Evolutionary conservation across 2,797 vertebrate species (phyloP), one percentile per base, ranked within the genome.

Genomic region (Trichosurus vulpecula): DNA sequence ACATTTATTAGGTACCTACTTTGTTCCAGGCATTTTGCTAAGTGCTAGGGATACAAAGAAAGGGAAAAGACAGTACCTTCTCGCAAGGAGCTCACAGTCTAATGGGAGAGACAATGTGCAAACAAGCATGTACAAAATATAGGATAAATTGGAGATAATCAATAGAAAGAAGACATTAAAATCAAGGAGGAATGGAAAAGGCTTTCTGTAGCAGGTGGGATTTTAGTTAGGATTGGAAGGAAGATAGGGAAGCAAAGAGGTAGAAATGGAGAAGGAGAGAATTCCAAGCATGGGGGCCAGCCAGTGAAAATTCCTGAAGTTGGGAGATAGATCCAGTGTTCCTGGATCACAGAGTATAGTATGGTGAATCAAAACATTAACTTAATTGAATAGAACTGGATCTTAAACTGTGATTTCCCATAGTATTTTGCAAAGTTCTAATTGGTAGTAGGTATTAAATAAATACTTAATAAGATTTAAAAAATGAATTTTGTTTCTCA

Each of bases 381-480:
- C 41, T 41, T 16, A 66, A 74, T 31, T 81, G 8, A 47, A 9
- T 25, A 47, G 74, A 81, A 81, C 16, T 81, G 66, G 12, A 41
- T 41, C 6, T 81, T 81, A 81, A 81, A 41, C 19, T 3, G 2
- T 81, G n/a, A 81, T 81, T 81, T 81, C 74, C n/a, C 74, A 47
- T 30, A 81, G 13, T 47, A 25, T n/a, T 74, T 74, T n/a, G 14
- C 35, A 41, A 22, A 74, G 14, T 74, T 74, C 35, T 47, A 81
- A 2, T 31, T 81, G 35, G 61, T 92, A 52, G 51, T 81, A 93
- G 30, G 91, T 92, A 11, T 41, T 92, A 92, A 94, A 61, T 96
- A 92, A 95, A 94, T 74, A 58, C 0, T 93, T 94, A 27, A 41
- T 58, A 53, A 94, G 30, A 74, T 74, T 66, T 97, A 91, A 96